Conservation (phyloP, 1,140 invertebrate genomes). For the Zaprionus capensis region DNA sequence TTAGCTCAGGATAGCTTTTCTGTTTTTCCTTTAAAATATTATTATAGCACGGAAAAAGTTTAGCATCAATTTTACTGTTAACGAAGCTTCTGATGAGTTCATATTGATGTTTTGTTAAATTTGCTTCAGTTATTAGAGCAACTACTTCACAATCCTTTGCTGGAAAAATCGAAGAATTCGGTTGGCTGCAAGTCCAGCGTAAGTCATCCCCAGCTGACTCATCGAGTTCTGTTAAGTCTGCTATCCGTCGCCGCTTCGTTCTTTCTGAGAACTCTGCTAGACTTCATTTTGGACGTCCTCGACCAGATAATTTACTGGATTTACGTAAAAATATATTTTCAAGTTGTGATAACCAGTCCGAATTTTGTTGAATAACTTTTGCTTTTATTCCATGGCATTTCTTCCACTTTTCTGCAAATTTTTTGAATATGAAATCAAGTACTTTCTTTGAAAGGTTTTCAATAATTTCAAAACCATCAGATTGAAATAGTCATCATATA, state of each 20-base stretch:
- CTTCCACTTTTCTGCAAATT: background rate
- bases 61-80: conserved; percentile 8
- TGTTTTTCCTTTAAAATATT: conserved; percentile 15
- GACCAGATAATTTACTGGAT: conserved; percentile 5
- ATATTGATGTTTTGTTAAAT: too few relatives aligned
- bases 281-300: conserved; percentile 18
- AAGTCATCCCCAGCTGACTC: background rate
- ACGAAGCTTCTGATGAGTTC: conserved; percentile 5
- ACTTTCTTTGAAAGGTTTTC: too few relatives aligned
- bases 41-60: conserved; percentile 9
- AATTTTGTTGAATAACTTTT: background rate
- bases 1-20: too few relatives aligned
- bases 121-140: too few relatives aligned
- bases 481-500: too few relatives aligned
- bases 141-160: conserved; percentile 16
- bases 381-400: background rate
- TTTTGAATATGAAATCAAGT: background rate
- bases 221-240: conserved; percentile 5
- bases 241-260: conserved; percentile 19
- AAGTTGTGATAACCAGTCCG: conserved; percentile 2
- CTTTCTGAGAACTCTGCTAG: conserved; percentile 19
- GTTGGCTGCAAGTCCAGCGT: too few relatives aligned
- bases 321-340: background rate
- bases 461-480: too few relatives aligned
- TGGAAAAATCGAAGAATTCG: conserved; percentile 14